Evolutionary conservation across 2,888 invertebrate genomes (phyloP).

Genomic region (Hirtodrosophila cameraria): DNA sequence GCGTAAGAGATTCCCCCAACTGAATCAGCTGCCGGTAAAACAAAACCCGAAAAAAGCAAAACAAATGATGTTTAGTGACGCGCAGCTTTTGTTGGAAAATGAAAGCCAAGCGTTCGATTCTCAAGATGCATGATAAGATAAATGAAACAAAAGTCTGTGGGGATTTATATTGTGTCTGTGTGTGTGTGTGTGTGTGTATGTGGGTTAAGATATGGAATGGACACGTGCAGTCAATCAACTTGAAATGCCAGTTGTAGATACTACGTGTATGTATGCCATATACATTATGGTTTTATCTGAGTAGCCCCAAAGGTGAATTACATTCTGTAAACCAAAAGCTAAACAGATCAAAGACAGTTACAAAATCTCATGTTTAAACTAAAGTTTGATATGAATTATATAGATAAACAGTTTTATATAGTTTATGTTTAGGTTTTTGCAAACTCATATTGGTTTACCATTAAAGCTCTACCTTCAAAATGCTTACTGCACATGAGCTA

Average conservation of each 20-base stretch:
- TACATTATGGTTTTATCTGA: background rate
- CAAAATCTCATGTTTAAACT: no score
- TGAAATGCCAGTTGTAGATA: conserved; percentile 9
- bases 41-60: conserved; percentile 52
- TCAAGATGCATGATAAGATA: conserved; percentile 64
- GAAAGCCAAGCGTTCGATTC: conserved; percentile 64
- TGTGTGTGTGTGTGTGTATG: background rate
- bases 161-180: no score
- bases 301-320: conserved; percentile 15
- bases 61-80: conserved; percentile 79
- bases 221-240: conserved; percentile 55
- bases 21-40: conserved; percentile 45
- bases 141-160: conserved; percentile 70
- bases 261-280: background rate
- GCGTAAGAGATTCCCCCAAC: conserved; percentile 29
- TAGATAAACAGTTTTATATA: no score
- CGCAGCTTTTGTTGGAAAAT: conserved; percentile 72
- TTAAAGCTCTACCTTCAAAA: conserved; percentile 2
- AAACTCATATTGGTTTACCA: no score
- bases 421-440: background rate
- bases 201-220: conserved; percentile 19
- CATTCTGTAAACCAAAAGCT: background rate
- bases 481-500: conserved; percentile 11
- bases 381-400: no score
- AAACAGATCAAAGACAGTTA: no score